Percentiles rank a stretch among this genome's conserved stretches.
Conservation (phyloP, 2,888 invertebrate genomes). For the Drosophila nigricruria region DNA sequence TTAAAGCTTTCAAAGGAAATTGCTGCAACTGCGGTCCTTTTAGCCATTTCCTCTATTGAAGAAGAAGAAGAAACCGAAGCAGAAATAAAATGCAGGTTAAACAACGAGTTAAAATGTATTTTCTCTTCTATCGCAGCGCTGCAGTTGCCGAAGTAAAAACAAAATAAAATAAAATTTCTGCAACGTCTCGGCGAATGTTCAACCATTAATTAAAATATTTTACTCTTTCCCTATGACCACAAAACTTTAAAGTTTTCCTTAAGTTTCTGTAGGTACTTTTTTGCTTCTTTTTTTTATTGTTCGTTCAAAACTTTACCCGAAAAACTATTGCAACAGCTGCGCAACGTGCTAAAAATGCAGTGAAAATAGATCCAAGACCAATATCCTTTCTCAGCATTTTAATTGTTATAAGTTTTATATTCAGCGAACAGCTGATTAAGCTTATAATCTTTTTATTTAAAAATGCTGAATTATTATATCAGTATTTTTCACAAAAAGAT, state of each 20-base stretch:
- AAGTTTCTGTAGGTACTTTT: conserved; percentile 21
- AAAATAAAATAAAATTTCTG: conserved; percentile 14
- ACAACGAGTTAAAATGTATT: conserved; percentile 15
- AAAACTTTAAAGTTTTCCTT: conserved; percentile 28
- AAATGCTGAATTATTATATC: background rate
- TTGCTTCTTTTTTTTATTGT: background rate
- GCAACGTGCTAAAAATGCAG: conserved; percentile 20
- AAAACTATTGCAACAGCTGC: conserved; percentile 7
- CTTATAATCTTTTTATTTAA: background rate
- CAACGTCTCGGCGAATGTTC: conserved; percentile 15
- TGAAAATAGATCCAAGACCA: conserved; percentile 1
- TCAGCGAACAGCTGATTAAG: background rate
- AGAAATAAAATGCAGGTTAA: conserved; percentile 23
- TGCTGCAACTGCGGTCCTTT: conserved; percentile 29
- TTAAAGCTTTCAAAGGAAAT: conserved; percentile 43
- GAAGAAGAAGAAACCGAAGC: background rate
- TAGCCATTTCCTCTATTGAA: conserved; percentile 9
- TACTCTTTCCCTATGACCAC: conserved; percentile 2
- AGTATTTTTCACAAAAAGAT: background rate
- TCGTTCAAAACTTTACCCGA: conserved; percentile 30
- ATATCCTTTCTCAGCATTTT: background rate
- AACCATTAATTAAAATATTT: conserved; percentile 52
- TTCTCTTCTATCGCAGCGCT: conserved; percentile 18
- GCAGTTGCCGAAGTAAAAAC: conserved; percentile 17
- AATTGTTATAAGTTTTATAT: background rate